phyloP scores from a whole-genome alignment of 2,888 invertebrate genomes.

The Sphecodes monilicornis region DNA sequence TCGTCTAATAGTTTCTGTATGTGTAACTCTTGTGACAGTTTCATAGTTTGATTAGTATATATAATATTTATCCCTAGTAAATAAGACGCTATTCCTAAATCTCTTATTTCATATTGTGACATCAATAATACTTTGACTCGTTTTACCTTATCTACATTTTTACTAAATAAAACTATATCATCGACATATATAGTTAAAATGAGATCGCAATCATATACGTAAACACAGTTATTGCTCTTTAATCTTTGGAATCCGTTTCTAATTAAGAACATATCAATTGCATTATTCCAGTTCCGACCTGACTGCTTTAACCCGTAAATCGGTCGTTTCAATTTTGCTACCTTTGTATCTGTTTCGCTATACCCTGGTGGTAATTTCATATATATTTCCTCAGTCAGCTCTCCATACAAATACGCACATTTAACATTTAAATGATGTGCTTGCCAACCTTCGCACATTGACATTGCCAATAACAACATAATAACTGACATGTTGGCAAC shows the following conservation, averaged over 20 bases:
- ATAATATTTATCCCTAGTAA: neutral
- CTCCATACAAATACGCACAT: neutral
- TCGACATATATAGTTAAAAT: too few relatives aligned
- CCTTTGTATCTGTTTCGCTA: neutral
- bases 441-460: neutral
- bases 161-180: too few relatives aligned
- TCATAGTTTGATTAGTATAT: neutral
- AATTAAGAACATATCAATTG: too few relatives aligned
- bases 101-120: neutral
- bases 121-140: too few relatives aligned
- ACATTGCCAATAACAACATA: neutral
- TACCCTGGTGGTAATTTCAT: neutral
- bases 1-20: constrained; percentile 4
- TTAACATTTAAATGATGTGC: neutral
- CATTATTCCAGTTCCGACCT: too few relatives aligned
- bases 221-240: too few relatives aligned
- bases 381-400: neutral
- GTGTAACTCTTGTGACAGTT: neutral
- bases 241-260: too few relatives aligned
- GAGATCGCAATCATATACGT: too few relatives aligned
- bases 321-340: too few relatives aligned
- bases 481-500: neutral
- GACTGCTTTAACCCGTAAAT: too few relatives aligned
- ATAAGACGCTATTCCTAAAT: neutral
- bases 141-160: too few relatives aligned